These are phyloP conservation scores for Bryconaethiops microstoma DNA, from an alignment of 2,797 vertebrate species.

Conservation along the genomic window DNA sequence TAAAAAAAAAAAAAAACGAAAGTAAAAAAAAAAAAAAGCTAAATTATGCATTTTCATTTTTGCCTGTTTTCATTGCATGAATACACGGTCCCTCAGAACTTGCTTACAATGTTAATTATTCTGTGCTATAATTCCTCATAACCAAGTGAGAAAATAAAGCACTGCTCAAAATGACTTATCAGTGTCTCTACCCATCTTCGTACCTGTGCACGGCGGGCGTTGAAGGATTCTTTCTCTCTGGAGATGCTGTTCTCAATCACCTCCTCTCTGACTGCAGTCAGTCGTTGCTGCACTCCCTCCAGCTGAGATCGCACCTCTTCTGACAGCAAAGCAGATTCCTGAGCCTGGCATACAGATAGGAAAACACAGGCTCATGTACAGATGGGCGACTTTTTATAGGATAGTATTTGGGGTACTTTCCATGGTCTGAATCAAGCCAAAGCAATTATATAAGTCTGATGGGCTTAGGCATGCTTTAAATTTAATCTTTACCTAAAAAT, in stretches of 20 bases:
- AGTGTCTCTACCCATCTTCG: background rate
- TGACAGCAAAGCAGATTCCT: conserved; percentile 88
- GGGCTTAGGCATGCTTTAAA: background rate
- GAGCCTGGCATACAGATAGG: conserved; percentile 74
- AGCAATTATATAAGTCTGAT: background rate
- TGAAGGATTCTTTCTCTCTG: conserved; percentile 95
- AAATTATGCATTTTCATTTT: background rate
- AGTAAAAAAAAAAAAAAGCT: background rate
- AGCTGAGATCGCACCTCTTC: conserved; percentile 90
- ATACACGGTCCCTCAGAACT: background rate
- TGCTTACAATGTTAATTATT: too few relatives aligned
- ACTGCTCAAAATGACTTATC: background rate
- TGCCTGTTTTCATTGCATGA: background rate
- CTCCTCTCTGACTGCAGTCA: conserved; percentile 89
- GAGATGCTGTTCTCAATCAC: conserved; percentile 95
- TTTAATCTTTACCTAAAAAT: background rate
- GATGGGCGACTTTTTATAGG: too few relatives aligned
- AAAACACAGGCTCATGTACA: background rate
- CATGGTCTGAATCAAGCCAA: background rate
- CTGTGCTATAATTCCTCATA: background rate
- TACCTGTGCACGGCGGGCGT: conserved; percentile 93
- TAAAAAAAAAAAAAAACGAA: background rate
- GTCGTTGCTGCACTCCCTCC: conserved; percentile 90
- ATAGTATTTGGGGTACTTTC: background rate
- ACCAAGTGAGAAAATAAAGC: background rate